Conservation (phyloP, 2,888 invertebrate genomes). For the Oligia fasciuncula region DNA sequence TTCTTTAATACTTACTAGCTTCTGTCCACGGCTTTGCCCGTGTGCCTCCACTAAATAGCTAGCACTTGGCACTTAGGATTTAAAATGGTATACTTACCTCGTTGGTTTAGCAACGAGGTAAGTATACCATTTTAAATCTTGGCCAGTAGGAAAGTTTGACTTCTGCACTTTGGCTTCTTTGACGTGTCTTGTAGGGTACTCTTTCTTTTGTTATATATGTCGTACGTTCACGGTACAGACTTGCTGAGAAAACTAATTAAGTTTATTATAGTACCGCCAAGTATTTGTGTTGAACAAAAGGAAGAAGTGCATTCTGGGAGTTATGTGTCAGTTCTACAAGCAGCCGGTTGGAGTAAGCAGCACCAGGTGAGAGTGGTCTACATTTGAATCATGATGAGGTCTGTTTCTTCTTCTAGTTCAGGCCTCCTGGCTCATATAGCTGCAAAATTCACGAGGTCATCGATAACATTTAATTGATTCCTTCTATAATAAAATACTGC, state of each 20-base stretch:
- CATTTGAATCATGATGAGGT: not conserved
- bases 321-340: slow-evolving; percentile 46
- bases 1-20: too few relatives aligned
- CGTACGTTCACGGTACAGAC: not conserved
- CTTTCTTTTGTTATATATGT: slow-evolving; percentile 16
- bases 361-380: slow-evolving; percentile 29
- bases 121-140: slow-evolving; percentile 8
- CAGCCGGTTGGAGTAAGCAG: slow-evolving; percentile 30
- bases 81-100: too few relatives aligned
- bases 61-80: too few relatives aligned
- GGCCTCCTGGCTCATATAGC: not conserved
- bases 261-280: not conserved
- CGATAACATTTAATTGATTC: not conserved
- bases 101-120: not conserved
- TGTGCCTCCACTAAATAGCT: not conserved
- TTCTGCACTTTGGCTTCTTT: not conserved
- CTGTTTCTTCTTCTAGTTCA: not conserved
- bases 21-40: too few relatives aligned
- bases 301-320: slow-evolving; percentile 9
- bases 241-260: slow-evolving; percentile 10
- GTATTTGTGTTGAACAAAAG: slow-evolving; percentile 4
- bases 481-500: not conserved
- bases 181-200: not conserved
- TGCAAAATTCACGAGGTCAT: not conserved
- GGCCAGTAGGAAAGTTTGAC: slow-evolving; percentile 3